Percentiles rank a stretch among this genome's conserved stretches.
These are phyloP conservation scores for Patella depressa DNA, from an alignment of 2,888 invertebrate species.

Conservation along the genomic window DNA sequence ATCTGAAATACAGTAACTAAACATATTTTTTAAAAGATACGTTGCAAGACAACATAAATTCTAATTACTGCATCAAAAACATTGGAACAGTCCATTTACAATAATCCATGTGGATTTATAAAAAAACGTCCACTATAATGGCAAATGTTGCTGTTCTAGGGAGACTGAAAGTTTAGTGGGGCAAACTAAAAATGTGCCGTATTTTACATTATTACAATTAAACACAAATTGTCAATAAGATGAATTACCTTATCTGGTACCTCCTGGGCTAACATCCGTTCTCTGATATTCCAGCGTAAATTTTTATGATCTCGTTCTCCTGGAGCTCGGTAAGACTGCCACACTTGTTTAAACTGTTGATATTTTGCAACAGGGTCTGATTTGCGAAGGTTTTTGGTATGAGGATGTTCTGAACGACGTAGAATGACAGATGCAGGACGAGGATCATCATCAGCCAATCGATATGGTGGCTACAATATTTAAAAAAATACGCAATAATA, in stretches of 20 bases:
- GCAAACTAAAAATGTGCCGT: no score
- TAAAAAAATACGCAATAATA: not conserved
- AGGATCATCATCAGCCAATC: conserved; percentile 60
- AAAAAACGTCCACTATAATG: no score
- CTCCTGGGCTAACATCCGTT: conserved; percentile 68
- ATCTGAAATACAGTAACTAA: no score
- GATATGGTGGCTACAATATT: conserved; percentile 54
- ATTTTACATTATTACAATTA: not conserved
- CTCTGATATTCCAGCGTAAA: conserved; percentile 68
- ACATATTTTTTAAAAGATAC: no score
- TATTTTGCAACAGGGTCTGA: conserved; percentile 65
- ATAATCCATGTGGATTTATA: no score
- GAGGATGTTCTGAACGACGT: conserved; percentile 58
- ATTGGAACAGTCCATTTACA: no score
- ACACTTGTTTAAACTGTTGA: conserved; percentile 64
- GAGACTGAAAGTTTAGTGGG: no score
- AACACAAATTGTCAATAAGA: not conserved
- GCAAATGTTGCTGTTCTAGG: no score
- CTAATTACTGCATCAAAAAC: no score
- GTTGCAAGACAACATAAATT: no score
- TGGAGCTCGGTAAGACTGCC: conserved; percentile 63
- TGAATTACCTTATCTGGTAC: conserved; percentile 63
- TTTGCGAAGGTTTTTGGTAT: conserved; percentile 60
- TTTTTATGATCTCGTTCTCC: conserved; percentile 69
- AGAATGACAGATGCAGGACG: conserved; percentile 68